Conservation (phyloP, 2,888 invertebrate genomes). For the Anoplius nigerrimus region DNA sequence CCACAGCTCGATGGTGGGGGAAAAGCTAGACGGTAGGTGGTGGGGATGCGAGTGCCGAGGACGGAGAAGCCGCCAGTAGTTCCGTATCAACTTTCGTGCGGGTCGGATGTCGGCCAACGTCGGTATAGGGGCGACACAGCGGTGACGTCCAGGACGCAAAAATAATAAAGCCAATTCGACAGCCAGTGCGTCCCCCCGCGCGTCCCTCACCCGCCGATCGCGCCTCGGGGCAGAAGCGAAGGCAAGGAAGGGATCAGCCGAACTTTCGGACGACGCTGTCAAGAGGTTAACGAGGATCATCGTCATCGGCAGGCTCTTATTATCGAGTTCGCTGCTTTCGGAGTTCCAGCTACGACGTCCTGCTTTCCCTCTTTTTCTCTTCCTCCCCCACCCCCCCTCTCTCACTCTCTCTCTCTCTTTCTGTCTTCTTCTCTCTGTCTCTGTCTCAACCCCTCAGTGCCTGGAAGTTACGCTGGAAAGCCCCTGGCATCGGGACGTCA, state of each 20-base stretch:
- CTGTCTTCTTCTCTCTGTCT: not conserved
- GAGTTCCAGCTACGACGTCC: constrained; percentile 9
- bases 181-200: too few species aligned
- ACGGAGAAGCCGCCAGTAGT: constrained; percentile 64
- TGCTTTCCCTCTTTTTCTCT: not conserved
- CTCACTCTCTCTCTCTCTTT: too few species aligned
- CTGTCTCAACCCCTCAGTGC: too few species aligned
- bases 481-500: not conserved
- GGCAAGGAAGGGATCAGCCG: too few species aligned
- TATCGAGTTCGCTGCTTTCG: constrained; percentile 14
- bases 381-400: too few species aligned
- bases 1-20: constrained; percentile 49
- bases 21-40: constrained; percentile 35
- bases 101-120: constrained; percentile 54
- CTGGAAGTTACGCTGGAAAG: not conserved
- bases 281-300: too few species aligned
- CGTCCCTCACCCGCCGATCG: too few species aligned
- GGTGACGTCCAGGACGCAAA: constrained; percentile 2
- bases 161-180: not conserved
- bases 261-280: too few species aligned
- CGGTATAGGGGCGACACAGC: constrained; percentile 11
- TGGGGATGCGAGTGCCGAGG: constrained; percentile 58
- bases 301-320: too few species aligned
- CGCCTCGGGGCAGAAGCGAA: too few species aligned
- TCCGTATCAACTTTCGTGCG: constrained; percentile 68